These are phyloP conservation scores for Sphenopsis melanotis DNA, from an alignment of 2,797 vertebrate species.

Conservation along the genomic window DNA sequence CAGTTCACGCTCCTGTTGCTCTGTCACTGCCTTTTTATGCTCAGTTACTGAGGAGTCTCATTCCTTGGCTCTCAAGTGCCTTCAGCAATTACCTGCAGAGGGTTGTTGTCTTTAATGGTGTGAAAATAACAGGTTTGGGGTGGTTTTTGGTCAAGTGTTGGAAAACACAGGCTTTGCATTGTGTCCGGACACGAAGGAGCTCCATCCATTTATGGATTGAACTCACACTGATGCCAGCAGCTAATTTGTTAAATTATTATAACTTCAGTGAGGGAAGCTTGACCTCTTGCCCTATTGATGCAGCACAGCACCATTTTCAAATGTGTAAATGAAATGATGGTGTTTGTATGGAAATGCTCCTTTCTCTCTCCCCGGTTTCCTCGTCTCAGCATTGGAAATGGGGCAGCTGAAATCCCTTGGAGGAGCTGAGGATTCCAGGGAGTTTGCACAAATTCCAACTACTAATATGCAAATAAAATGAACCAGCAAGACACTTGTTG, in stretches of 20 bases:
- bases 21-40: not conserved
- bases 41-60: not conserved
- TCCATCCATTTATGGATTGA: not conserved
- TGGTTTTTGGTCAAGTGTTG: not conserved
- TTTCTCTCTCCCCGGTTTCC: not conserved
- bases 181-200: not conserved
- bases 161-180: not conserved
- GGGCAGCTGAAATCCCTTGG: not conserved
- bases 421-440: not conserved
- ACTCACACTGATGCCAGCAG: fast-evolving
- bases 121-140: not conserved
- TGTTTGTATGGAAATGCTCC: not conserved
- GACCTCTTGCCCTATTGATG: not conserved
- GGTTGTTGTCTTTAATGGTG: not conserved
- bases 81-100: not conserved
- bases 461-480: not conserved
- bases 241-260: not conserved
- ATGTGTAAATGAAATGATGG: not conserved
- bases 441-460: not conserved
- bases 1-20: not conserved
- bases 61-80: not conserved
- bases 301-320: not conserved
- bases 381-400: fast-evolving
- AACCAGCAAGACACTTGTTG: not conserved
- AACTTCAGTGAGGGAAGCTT: not conserved